Evolutionary conservation across 2,113 vertebrate species (phyloP).

Genomic region (Ictidomys tridecemlineatus): DNA sequence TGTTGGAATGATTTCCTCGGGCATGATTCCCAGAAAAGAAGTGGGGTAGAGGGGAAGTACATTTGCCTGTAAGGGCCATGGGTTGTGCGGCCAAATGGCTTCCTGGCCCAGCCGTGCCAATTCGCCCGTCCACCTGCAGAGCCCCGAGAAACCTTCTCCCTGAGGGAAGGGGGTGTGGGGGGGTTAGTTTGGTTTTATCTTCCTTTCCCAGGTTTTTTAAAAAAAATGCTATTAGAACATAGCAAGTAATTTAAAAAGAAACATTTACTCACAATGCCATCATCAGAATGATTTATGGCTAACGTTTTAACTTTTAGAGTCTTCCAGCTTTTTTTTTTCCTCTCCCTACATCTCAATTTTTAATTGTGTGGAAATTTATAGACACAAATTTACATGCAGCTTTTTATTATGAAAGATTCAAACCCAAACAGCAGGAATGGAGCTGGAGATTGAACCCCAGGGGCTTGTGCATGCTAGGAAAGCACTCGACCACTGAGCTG

Average conservation of each 20-base stretch:
- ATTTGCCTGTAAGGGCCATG: neutral
- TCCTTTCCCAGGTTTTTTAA: neutral
- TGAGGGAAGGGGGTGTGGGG: neutral
- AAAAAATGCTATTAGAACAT: neutral
- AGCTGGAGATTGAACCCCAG: neutral
- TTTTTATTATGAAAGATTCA: constrained; percentile 25
- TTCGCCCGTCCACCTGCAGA: neutral
- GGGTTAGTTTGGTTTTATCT: neutral
- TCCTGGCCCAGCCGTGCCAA: neutral
- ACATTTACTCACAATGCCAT: neutral
- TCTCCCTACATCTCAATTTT: neutral
- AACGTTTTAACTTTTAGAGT: constrained; percentile 7
- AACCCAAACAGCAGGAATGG: neutral
- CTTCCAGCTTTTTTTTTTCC: neutral
- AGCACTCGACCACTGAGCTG: neutral
- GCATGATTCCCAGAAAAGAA: constrained; percentile 6
- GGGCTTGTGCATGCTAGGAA: too few species aligned
- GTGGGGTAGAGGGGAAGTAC: neutral
- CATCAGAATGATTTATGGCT: constrained; percentile 1
- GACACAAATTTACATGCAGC: neutral
- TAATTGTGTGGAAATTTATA: constrained; percentile 25
- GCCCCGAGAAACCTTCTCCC: neutral
- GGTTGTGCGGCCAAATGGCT: neutral
- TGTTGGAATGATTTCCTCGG: neutral
- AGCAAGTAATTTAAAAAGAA: constrained; percentile 23